Evolutionary conservation across 2,797 vertebrate genomes (phyloP).

Genomic region (Helicolenus hilgendorfi): DNA sequence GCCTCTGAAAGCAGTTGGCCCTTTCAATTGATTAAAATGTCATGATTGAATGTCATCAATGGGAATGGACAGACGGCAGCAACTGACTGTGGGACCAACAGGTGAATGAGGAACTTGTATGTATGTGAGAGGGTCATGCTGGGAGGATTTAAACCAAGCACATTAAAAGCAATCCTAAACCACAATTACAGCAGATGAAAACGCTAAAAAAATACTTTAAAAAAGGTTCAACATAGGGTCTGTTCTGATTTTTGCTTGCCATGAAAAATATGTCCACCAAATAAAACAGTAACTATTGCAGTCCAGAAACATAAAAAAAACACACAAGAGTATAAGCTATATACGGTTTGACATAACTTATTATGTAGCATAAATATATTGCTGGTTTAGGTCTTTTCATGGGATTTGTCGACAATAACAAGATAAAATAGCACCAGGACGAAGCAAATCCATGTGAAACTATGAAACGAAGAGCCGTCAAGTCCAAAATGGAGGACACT

Average conservation of each 20-base stretch:
- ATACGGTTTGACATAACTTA: too few species aligned
- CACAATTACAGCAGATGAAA: not conserved
- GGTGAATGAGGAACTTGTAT: not conserved
- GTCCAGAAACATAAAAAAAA: not conserved
- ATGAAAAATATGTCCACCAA: not conserved
- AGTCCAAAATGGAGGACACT: not conserved
- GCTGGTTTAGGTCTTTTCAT: not conserved
- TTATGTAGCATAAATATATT: too few species aligned
- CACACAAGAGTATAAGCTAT: not conserved
- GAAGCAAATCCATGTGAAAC: not conserved
- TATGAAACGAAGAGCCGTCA: not conserved
- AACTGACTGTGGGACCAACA: not conserved
- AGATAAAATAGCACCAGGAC: not conserved
- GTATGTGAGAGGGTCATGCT: not conserved
- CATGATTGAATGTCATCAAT: not conserved
- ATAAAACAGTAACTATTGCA: not conserved
- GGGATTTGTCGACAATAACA: not conserved
- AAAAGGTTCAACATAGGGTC: not conserved
- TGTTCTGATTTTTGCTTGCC: not conserved
- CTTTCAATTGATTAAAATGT: slow-evolving; percentile 3
- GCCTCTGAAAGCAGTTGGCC: not conserved
- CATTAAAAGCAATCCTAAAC: not conserved
- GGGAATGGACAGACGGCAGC: not conserved
- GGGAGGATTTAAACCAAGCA: not conserved
- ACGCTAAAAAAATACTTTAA: not conserved